Evolutionary conservation across 35 echinoderm and acorn worm species (phyloP).

Genomic region (Ophioderma brevispina): DNA sequence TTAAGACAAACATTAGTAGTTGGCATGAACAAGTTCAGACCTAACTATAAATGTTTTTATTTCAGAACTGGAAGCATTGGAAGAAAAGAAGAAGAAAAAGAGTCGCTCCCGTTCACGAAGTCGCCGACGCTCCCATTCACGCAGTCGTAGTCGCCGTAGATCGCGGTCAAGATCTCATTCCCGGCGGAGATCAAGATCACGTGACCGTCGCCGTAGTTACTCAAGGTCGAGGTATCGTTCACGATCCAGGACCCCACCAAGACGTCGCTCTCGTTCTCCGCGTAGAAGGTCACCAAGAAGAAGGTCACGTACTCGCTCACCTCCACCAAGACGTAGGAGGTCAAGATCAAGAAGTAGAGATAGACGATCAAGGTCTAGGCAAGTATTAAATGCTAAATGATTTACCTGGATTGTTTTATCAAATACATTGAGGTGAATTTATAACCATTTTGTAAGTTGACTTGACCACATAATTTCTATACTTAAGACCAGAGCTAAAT

Average conservation of each 20-base stretch:
- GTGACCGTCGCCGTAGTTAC: constrained; percentile 10
- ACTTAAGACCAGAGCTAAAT: too few species aligned
- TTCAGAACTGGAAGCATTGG: not conserved
- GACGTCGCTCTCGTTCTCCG: constrained; percentile 61
- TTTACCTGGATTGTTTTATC: too few species aligned
- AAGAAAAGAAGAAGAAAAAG: constrained; percentile 70
- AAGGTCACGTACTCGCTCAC: constrained; percentile 55
- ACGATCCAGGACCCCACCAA: constrained; percentile 55
- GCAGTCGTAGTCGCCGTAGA: constrained; percentile 51
- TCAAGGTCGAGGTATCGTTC: constrained; percentile 20
- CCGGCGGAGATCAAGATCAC: constrained; percentile 44
- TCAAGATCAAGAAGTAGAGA: constrained; percentile 79
- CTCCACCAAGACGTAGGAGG: constrained; percentile 53
- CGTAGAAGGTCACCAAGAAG: constrained; percentile 53
- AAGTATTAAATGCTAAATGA: not conserved
- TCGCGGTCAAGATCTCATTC: constrained; percentile 63
- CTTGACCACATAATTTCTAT: too few species aligned
- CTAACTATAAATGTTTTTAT: not conserved
- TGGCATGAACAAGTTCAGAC: too few species aligned
- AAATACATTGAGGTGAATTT: not conserved
- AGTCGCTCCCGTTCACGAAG: constrained; percentile 64
- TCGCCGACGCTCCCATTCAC: constrained; percentile 58
- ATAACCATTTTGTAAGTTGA: too few species aligned
- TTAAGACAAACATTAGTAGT: too few species aligned
- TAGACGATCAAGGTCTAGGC: constrained; percentile 70